Evolutionary conservation across 2,797 vertebrate genomes (phyloP), one percentile per base, ranked within the genome.

Genomic region (Acipenser ruthenus): DNA sequence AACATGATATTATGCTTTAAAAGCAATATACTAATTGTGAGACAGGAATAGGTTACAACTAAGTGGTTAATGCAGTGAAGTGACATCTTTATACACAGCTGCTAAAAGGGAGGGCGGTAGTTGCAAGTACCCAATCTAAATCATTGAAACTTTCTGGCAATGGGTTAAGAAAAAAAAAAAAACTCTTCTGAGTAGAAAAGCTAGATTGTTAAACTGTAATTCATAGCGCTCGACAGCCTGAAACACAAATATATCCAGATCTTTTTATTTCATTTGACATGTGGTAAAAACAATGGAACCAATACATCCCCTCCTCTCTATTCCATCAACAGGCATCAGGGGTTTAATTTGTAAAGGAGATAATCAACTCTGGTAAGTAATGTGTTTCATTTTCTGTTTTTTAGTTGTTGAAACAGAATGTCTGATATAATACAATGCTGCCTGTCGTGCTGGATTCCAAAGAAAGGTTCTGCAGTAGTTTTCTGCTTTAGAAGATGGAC

Each of bases 11-110:
- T 37, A 37, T 37, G 23, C 23, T 37, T 3, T 37, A 37, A 15
- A 55, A 53, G 11, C 8, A 53, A 53, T 8, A 53, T 2, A 53
- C 2, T 12, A 8, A 52, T 86, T 84, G 86, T 77, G 84, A 86
- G 85, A 78, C 83, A 84, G 89, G 87, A 86, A 87, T 84, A 87
- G 81, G 87, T 84, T 86, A 85, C 80, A 79, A 85, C 86, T 84
- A 83, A 84, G 86, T 80, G 83, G 81, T 73, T 70, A 74, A 84
- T 78, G 82, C 71, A 79, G 84, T 86, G 84, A 89, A 88, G 88
- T 87, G 78, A 81, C 84, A 82, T 83, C 77, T 87, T 90, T 80
- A 84, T 82, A 85, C 84, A 80, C 82, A 82, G 80, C 84, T 76
- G 79, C 82, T 78, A 82, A 64, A 67, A 68, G 82, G 80, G 77